Evolutionary conservation across 2,113 vertebrate species (phyloP), one percentile per base, ranked within the genome.

Genomic region (Macrotis lagotis): DNA sequence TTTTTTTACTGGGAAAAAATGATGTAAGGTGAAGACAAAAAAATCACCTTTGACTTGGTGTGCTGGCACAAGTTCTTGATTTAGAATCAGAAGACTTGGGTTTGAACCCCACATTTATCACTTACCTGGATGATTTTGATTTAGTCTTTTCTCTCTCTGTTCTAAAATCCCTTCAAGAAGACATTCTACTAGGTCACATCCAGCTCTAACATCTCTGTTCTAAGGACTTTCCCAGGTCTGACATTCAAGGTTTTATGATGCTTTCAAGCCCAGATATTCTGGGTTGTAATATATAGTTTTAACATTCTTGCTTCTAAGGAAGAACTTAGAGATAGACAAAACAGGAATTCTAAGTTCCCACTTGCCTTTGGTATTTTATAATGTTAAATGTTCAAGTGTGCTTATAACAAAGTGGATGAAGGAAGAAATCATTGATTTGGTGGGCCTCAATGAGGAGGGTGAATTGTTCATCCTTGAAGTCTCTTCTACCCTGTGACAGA

Each of bases 1-100:
- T 24, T 74, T 93, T 37, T 96, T 95, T 11, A 53, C 93, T 91
- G 93, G 53, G 26, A 66, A 90, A 55, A 90, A 59, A 48, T 89
- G 55, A 0, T 1, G 49, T 11, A 48, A 5, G 12, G 7, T 0
- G 0, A 26, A 91, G 28, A 50, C 48, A 48, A 44, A n/a, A 22
- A 1, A 1, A 0, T 10, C n/a, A 44, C 16, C 66, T 19, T 83
- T 44, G n/a, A 2, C 16, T 83, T 83, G n/a, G n/a, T 44, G 37
- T 24, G 22, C 16, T 83, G 66, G n/a, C n/a, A 44, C 16, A 83
- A 44, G 66, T 2, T 2, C n/a, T 83, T 24, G 0, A 83, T 24
- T 19, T 83, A 7, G 66, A 83, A 83, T 22, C 66, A 24, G 37
- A 83, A 44, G n/a, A 22, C 37, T 44, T 22, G 16, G 37, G 0